A percentile compares a stretch with the other conserved stretches of the same genome.
Evolutionary conservation across 2,888 invertebrate species (phyloP).

Genomic region (Macropis europaea): DNA sequence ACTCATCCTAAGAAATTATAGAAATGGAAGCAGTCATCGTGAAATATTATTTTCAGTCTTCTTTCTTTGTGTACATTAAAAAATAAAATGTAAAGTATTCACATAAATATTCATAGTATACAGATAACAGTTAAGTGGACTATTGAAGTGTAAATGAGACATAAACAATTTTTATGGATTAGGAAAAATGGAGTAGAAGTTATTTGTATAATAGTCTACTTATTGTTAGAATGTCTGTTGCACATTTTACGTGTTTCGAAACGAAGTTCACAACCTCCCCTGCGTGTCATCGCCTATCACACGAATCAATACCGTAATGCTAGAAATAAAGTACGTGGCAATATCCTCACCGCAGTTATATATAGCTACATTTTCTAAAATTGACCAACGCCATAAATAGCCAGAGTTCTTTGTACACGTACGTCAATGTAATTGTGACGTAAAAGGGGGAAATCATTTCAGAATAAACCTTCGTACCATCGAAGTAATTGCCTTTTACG

Average conservation of each 20-base stretch:
- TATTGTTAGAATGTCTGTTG: background rate
- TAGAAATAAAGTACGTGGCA: constrained; percentile 38
- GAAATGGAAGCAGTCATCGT: no score
- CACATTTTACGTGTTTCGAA: background rate
- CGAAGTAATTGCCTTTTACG: background rate
- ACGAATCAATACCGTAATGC: constrained; percentile 21
- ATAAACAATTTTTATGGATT: no score
- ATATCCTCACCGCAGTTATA: constrained; percentile 38
- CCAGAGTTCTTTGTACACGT: background rate
- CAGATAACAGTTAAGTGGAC: no score
- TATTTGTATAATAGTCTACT: no score
- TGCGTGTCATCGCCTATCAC: constrained; percentile 7
- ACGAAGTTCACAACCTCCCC: constrained; percentile 22
- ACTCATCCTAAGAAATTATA: no score
- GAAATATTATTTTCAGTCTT: no score
- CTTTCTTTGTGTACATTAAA: no score
- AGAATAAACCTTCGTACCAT: constrained; percentile 1
- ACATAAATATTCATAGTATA: no score
- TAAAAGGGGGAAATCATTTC: constrained; percentile 16
- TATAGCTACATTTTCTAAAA: constrained; percentile 41
- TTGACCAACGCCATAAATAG: constrained; percentile 21
- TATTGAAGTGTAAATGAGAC: no score
- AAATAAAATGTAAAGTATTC: no score
- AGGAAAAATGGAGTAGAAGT: no score
- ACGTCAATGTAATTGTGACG: constrained; percentile 16